phyloP scores from a whole-genome alignment of 2,888 invertebrate species.

The Cheilosia variabilis region DNA sequence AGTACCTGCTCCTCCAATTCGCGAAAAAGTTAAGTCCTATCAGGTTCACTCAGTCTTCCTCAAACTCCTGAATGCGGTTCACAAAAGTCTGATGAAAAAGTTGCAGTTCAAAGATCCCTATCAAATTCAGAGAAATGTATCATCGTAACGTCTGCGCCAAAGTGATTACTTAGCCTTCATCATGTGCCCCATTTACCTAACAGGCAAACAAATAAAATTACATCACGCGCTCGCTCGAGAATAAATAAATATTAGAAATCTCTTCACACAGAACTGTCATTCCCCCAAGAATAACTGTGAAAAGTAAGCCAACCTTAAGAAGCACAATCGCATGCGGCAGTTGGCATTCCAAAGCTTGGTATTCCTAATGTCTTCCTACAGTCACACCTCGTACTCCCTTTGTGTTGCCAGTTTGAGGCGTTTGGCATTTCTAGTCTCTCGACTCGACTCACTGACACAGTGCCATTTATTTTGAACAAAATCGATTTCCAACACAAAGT shows the following conservation, averaged over 20 bases:
- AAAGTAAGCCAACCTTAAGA: conserved; percentile 5
- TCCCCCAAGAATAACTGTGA: conserved; percentile 1
- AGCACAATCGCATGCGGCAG: conserved; percentile 20
- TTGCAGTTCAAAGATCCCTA: neutral
- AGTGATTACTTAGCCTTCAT: neutral
- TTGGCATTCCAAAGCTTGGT: conserved; percentile 15
- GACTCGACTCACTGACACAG: conserved; percentile 71
- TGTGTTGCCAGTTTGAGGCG: neutral
- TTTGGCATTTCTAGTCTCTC: conserved; percentile 53
- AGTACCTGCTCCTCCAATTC: no score
- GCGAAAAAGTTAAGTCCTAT: no score
- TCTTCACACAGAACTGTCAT: neutral
- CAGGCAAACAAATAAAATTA: neutral
- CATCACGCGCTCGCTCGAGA: neutral
- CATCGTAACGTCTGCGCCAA: neutral
- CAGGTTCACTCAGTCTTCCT: no score
- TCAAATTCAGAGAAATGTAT: neutral
- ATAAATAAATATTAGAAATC: conserved; percentile 10
- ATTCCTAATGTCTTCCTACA: conserved; percentile 22
- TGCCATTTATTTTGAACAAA: conserved; percentile 70
- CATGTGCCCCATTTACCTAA: neutral
- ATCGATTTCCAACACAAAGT: conserved; percentile 62
- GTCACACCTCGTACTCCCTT: neutral
- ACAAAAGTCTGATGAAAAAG: neutral
- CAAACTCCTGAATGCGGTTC: no score